Conservation (phyloP, 64 coral and sea anemone species). For the Astreopora myriophthalma region DNA sequence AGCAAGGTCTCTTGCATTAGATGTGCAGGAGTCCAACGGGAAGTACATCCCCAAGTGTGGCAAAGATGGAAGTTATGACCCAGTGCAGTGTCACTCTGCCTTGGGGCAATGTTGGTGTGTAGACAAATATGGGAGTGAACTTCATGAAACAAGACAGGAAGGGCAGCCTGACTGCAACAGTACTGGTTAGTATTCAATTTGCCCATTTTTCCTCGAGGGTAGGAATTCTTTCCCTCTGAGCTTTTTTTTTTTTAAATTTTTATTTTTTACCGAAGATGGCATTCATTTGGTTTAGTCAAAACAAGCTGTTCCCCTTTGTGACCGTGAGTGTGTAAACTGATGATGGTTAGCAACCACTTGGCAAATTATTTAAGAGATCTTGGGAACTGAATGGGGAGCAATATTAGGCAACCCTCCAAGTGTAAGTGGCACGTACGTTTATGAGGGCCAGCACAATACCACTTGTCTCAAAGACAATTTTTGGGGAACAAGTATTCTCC, state of each 20-base stretch:
- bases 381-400: too few relatives aligned
- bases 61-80: constrained; percentile 48
- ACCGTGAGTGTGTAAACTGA: too few relatives aligned
- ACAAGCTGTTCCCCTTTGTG: too few relatives aligned
- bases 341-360: too few relatives aligned
- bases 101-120: constrained; percentile 82
- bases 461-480: too few relatives aligned
- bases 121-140: constrained; percentile 61
- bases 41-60: constrained; percentile 76
- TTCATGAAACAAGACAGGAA: constrained; percentile 39
- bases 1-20: constrained; percentile 20
- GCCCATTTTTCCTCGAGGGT: not conserved
- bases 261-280: too few relatives aligned
- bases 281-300: not conserved
- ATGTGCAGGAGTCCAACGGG: not conserved
- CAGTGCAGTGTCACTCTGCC: constrained; percentile 65
- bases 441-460: too few relatives aligned
- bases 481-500: too few relatives aligned
- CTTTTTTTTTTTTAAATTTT: not conserved
- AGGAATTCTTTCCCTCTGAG: too few relatives aligned
- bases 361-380: too few relatives aligned
- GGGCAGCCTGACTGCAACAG: constrained; percentile 18
- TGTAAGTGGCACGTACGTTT: too few relatives aligned
- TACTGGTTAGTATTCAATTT: not conserved
- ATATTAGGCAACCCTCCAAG: too few relatives aligned